These are phyloP conservation scores for Hirtodrosophila duncani DNA, from an alignment of 2,888 invertebrate genomes.

Conservation along the genomic window DNA sequence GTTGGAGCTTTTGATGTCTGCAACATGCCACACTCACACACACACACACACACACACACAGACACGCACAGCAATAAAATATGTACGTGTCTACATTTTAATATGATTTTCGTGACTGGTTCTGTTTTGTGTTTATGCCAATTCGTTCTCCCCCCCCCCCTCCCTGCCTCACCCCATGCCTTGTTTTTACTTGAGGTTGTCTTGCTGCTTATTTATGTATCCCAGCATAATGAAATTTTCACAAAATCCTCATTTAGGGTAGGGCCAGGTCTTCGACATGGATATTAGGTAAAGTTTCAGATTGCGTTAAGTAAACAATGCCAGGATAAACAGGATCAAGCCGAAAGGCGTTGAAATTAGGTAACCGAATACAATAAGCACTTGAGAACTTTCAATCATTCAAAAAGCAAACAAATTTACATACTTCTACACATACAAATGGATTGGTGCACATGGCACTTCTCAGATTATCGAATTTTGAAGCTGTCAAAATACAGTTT, in stretches of 20 bases:
- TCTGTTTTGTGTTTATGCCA: slow-evolving; percentile 1
- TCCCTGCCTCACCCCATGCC: slow-evolving; percentile 14
- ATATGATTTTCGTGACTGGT: slow-evolving; percentile 51
- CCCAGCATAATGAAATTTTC: slow-evolving; percentile 60
- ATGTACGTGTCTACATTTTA: slow-evolving; percentile 69
- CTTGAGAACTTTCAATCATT: too few relatives aligned
- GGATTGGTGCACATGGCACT: not conserved
- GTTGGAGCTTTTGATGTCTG: slow-evolving; percentile 42
- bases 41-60: slow-evolving; percentile 5
- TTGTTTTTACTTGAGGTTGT: slow-evolving; percentile 52
- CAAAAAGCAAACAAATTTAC: not conserved
- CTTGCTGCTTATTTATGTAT: slow-evolving; percentile 64
- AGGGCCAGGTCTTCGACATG: slow-evolving; percentile 11
- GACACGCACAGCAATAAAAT: slow-evolving; percentile 58
- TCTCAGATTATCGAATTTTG: slow-evolving; percentile 31
- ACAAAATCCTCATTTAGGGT: slow-evolving; percentile 53
- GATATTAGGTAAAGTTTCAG: not conserved
- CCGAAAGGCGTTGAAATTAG: too few relatives aligned
- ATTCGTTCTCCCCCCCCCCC: slow-evolving; percentile 24
- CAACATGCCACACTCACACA: too few relatives aligned
- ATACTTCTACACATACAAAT: slow-evolving; percentile 5
- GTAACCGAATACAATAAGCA: too few relatives aligned
- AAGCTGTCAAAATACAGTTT: slow-evolving; percentile 2
- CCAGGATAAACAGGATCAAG: too few relatives aligned
- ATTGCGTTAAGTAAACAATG: slow-evolving; percentile 8